Percentiles rank a stretch among this genome's conserved stretches.
Conservation (phyloP, 1,140 invertebrate species). For the Stenopsyche tienmushanensis region DNA sequence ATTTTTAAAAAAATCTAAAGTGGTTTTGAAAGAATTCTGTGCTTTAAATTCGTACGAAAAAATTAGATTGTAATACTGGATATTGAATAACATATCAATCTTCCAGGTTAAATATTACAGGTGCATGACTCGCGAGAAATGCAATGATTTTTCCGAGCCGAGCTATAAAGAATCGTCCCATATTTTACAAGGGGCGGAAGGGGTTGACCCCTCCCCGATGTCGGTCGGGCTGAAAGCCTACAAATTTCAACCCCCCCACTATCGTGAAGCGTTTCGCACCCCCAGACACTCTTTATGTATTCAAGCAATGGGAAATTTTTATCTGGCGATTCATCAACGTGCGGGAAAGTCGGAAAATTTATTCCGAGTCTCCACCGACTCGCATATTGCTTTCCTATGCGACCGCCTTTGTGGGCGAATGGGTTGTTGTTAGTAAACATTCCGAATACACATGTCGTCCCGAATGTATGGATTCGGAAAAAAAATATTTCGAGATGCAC, state of each 20-base stretch:
- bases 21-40: too few relatives aligned
- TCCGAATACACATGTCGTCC: background rate
- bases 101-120: conserved; percentile 37
- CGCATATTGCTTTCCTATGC: conserved; percentile 28
- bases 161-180: conserved; percentile 34
- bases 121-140: conserved; percentile 31
- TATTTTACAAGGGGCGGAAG: conserved; percentile 25
- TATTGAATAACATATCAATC: conserved; percentile 39
- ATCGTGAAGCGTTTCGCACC: conserved; percentile 13
- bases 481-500: too few relatives aligned
- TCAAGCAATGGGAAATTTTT: conserved; percentile 32
- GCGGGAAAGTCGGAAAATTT: conserved; percentile 5
- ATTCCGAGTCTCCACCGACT: conserved; percentile 7
- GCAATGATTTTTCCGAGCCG: conserved; percentile 21
- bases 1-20: too few relatives aligned
- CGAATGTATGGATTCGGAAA: too few relatives aligned
- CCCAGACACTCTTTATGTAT: conserved; percentile 29
- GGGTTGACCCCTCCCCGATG: background rate
- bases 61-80: too few relatives aligned
- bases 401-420: conserved; percentile 5
- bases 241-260: conserved; percentile 2
- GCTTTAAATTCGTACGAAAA: too few relatives aligned
- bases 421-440: conserved; percentile 19
- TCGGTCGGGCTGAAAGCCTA: conserved; percentile 7
- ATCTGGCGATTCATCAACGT: conserved; percentile 39